Evolutionary conservation across 1,140 invertebrate species (phyloP).

Genomic region (Branchinecta lynchi): DNA sequence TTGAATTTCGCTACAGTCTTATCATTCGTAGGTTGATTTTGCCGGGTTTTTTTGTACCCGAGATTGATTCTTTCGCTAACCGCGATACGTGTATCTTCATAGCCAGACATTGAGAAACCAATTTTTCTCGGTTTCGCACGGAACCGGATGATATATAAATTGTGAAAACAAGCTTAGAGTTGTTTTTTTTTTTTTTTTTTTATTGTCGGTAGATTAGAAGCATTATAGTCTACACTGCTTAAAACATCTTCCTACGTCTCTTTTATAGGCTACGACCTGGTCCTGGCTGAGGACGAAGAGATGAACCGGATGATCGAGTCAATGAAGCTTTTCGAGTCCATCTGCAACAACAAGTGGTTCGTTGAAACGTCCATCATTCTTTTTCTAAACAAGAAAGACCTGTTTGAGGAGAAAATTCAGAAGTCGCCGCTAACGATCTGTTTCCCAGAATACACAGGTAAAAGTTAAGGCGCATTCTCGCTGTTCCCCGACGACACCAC

Average conservation of each 20-base stretch:
- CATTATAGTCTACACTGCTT: too few relatives aligned
- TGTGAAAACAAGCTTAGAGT: neutral
- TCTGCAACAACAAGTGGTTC: slow-evolving; percentile 97
- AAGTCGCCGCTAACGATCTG: slow-evolving; percentile 85
- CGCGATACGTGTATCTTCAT: too few relatives aligned
- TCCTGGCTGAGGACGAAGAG: slow-evolving; percentile 50
- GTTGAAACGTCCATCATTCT: slow-evolving; percentile 93
- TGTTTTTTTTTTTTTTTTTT: slow-evolving; percentile 5
- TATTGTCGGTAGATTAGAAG: too few relatives aligned
- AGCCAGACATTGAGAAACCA: too few relatives aligned
- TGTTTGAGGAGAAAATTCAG: slow-evolving; percentile 83
- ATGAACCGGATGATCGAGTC: slow-evolving; percentile 79
- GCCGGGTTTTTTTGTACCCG: too few relatives aligned
- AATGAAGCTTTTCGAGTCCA: slow-evolving; percentile 87
- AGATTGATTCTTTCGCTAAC: too few relatives aligned
- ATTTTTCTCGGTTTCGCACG: too few relatives aligned
- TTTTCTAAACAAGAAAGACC: slow-evolving; percentile 92
- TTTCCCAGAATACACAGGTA: slow-evolving; percentile 83
- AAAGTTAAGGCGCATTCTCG: too few relatives aligned
- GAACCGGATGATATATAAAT: neutral
- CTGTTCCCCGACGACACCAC: too few relatives aligned
- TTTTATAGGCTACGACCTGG: slow-evolving; percentile 54
- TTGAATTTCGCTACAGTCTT: too few relatives aligned
- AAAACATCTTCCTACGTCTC: too few relatives aligned
- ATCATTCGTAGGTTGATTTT: too few relatives aligned